Evolutionary conservation across 2,113 vertebrate species (phyloP).

Genomic region (Mixornis gularis): DNA sequence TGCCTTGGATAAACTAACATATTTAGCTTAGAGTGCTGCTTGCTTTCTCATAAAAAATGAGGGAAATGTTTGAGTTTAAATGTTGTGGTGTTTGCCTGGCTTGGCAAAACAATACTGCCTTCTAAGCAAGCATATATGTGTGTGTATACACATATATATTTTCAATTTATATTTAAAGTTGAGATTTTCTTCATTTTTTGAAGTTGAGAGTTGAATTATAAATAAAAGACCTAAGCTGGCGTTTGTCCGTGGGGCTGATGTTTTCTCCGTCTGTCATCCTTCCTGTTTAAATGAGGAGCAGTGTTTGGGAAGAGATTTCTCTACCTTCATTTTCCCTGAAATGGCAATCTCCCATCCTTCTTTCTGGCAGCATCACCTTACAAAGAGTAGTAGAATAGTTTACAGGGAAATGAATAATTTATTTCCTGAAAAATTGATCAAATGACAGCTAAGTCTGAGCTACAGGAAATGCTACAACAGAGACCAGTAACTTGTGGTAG

Average conservation of each 20-base stretch:
- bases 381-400: background rate
- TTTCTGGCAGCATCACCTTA: background rate
- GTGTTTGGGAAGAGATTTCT: background rate
- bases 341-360: background rate
- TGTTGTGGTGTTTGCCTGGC: background rate
- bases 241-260: background rate
- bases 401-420: slow-evolving; percentile 30
- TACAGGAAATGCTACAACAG: background rate
- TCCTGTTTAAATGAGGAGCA: background rate
- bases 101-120: background rate
- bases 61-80: background rate
- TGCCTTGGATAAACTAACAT: background rate
- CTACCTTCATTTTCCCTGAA: background rate
- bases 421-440: slow-evolving; percentile 14
- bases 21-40: background rate
- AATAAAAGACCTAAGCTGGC: background rate
- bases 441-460: background rate
- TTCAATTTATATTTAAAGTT: background rate
- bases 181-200: background rate
- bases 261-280: background rate
- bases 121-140: background rate
- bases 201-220: background rate
- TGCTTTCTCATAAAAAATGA: background rate
- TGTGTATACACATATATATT: background rate
- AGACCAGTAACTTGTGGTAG: background rate